Base-by-base conservation (phyloP, 2,797 vertebrate species). In the Gambelia wislizenii region DNA sequence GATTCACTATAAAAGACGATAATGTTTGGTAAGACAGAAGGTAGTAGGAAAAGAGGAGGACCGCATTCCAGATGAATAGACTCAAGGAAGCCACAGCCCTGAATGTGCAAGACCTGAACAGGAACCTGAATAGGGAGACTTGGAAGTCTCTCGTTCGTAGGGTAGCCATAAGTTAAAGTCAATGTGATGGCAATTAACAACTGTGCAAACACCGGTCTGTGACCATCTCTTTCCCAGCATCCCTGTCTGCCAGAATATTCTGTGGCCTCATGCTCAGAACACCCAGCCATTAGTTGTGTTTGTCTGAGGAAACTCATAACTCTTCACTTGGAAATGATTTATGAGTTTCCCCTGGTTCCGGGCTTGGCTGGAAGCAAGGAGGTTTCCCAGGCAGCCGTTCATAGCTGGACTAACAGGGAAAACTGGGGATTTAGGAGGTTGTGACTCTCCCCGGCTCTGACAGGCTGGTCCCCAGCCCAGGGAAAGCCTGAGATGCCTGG, bases 261-360 rank as follows among this genome's bases (percentile, higher is more conserved):
- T 0, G 0, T 84, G 81, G 92, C 83, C 39, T 87, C 0, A 0
- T 83, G 86, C 44, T 88, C 91, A 91, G 54, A 89, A 61, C 82
- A 39, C 25, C 0, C n/a, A 33, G 91, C 90, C 95, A 91, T 95
- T 93, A 92, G 88, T 8, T 0, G 22, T 84, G 59, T 92, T 93
- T 92, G 80, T 94, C 84, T 92, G 90, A 93, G 93, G 91, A 93
- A 95, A 94, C 87, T 84, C 87, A 3, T 88, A 93, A 92, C 80
- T 94, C 93, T 84, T 64, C 92, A 92, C 83, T 94, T 93, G 75
- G 83, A 79, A 78, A 79, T 95, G 91, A 95, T 94, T 96, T 94
- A 95, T 94, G 91, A 89, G 59, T 56, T 84, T 88, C 85, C 87
- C 84, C 30, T 1, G 81, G 91, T 92, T 85, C 76, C 0, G 0